Evolutionary conservation across 2,113 vertebrate species (phyloP).

Genomic region (Protobothrops flavoviridis): DNA sequence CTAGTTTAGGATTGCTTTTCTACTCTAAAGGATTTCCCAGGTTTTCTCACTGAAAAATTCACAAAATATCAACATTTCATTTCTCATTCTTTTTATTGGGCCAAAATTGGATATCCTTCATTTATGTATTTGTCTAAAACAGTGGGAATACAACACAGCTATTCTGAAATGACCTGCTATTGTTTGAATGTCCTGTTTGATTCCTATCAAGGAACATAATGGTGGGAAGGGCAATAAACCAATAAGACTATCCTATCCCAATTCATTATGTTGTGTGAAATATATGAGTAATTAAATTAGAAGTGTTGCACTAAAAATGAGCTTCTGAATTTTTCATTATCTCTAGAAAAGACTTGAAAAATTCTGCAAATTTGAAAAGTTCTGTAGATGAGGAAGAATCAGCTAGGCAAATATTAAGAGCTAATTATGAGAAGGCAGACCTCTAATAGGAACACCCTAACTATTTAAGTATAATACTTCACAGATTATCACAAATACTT

Average conservation of each 20-base stretch:
- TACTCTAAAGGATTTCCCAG: background rate
- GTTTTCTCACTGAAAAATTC: background rate
- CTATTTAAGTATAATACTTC: background rate
- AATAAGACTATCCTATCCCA: background rate
- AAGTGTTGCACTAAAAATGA: background rate
- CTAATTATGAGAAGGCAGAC: background rate
- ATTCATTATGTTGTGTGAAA: background rate
- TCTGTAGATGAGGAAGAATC: background rate
- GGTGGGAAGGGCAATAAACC: background rate
- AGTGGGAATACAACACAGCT: background rate
- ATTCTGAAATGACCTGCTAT: background rate
- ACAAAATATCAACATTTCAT: background rate
- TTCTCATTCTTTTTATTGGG: background rate
- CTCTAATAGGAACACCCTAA: background rate
- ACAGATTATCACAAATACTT: background rate
- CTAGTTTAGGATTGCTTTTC: background rate
- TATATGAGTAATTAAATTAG: background rate
- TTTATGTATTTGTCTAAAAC: background rate
- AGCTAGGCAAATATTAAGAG: background rate
- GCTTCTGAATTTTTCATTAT: background rate
- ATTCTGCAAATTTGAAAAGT: background rate
- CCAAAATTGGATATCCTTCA: background rate
- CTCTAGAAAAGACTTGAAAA: background rate
- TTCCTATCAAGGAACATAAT: background rate
- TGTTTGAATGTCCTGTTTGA: background rate